phyloP scores from a whole-genome alignment of 2,888 invertebrate species.

The Cactoblastis cactorum region DNA sequence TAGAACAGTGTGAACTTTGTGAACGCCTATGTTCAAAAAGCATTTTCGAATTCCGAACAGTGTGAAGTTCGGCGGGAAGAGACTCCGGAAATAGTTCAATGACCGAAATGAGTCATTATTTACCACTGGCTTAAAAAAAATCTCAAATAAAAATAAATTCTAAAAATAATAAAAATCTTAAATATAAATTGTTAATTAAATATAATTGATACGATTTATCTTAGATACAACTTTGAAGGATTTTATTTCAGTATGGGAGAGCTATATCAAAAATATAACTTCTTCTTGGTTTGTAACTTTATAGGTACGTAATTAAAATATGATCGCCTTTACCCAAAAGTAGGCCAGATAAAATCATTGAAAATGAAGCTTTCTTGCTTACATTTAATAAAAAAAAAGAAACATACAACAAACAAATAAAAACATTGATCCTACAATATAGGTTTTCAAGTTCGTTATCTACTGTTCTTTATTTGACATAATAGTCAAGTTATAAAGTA shows the following conservation, averaged over 20 bases:
- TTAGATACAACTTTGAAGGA: too few relatives aligned
- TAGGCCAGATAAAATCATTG: background rate
- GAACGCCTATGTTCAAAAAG: background rate
- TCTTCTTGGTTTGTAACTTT: too few relatives aligned
- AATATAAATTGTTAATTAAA: too few relatives aligned
- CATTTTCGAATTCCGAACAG: background rate
- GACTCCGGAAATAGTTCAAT: background rate
- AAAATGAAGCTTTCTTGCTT: background rate
- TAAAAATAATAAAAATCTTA: too few relatives aligned
- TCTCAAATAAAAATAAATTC: too few relatives aligned
- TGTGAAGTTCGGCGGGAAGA: background rate
- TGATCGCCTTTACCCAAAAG: background rate
- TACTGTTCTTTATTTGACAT: constrained; percentile 9
- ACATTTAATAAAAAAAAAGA: background rate
- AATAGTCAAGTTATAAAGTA: constrained; percentile 12
- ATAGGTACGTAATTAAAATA: background rate
- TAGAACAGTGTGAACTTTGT: constrained; percentile 21
- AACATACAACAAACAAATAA: background rate
- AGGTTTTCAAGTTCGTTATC: background rate
- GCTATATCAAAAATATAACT: too few relatives aligned
- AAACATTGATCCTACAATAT: background rate
- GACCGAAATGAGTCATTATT: background rate
- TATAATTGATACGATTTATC: too few relatives aligned
- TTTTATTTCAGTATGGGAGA: too few relatives aligned
- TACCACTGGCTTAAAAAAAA: too few relatives aligned